Conservation (phyloP, 1,140 invertebrate genomes). For the Pogonomyrmex californicus region DNA sequence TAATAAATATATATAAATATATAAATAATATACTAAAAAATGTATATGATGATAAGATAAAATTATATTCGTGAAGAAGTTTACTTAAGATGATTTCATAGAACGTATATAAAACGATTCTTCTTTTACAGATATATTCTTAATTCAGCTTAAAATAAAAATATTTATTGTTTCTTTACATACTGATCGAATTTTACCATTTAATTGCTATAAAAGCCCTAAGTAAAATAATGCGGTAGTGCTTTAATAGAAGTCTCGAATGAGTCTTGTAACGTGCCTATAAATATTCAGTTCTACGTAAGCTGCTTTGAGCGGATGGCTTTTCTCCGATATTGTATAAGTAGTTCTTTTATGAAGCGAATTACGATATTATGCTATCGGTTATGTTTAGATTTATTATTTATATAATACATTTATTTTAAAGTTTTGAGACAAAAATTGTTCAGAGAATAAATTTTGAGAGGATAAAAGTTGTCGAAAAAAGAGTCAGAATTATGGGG, state of each 20-base stretch:
- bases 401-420: slow-evolving; percentile 7
- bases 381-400: background rate
- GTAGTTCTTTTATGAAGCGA: slow-evolving; percentile 17
- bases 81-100: background rate
- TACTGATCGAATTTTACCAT: slow-evolving; percentile 19
- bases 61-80: background rate
- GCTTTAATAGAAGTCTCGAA: slow-evolving; percentile 39
- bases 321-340: slow-evolving; percentile 38
- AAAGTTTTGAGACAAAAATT: background rate
- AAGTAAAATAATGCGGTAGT: slow-evolving; percentile 37
- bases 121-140: slow-evolving; percentile 10
- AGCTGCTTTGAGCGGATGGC: slow-evolving; percentile 33
- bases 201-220: slow-evolving; percentile 1
- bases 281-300: slow-evolving; percentile 61
- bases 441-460: background rate
- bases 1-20: too few relatives aligned
- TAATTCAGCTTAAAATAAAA: background rate
- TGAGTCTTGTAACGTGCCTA: slow-evolving; percentile 53
- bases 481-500: background rate
- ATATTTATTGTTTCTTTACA: background rate
- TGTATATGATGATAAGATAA: background rate
- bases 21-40: slow-evolving; percentile 8
- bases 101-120: background rate
- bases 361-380: background rate
- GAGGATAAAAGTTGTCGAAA: background rate